These are phyloP conservation scores for Chaetodon trifascialis DNA, from an alignment of 2,113 vertebrate genomes.

Conservation along the genomic window DNA sequence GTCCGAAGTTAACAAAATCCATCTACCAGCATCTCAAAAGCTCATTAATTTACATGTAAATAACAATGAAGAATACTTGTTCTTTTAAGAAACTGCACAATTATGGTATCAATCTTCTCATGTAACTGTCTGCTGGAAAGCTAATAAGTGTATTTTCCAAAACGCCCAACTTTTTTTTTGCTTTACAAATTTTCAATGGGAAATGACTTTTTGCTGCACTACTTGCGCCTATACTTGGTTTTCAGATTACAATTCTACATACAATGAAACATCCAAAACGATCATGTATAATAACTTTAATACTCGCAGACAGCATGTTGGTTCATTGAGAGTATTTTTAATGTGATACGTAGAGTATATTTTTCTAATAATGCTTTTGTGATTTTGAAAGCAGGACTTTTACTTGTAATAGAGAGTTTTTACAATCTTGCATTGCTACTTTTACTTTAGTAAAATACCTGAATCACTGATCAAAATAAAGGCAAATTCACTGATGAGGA, in stretches of 20 bases:
- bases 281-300: neutral
- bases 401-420: neutral
- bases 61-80: no score
- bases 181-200: no score
- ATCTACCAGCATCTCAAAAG: neutral
- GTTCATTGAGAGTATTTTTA: neutral
- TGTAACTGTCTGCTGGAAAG: no score
- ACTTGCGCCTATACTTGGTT: neutral
- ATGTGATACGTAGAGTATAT: neutral
- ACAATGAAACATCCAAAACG: neutral
- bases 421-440: neutral
- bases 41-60: neutral
- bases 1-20: neutral
- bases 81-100: no score
- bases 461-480: neutral
- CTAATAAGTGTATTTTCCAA: no score
- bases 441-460: neutral
- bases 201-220: neutral
- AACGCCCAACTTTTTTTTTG: no score
- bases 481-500: constrained; percentile 5
- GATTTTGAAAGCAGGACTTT: neutral
- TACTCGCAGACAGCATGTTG: no score
- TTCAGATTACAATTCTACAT: neutral
- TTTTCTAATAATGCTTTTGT: neutral
- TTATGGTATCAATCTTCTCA: no score